Base-by-base conservation (phyloP, 2,797 vertebrate species). In the Enteromius radiatus region DNA sequence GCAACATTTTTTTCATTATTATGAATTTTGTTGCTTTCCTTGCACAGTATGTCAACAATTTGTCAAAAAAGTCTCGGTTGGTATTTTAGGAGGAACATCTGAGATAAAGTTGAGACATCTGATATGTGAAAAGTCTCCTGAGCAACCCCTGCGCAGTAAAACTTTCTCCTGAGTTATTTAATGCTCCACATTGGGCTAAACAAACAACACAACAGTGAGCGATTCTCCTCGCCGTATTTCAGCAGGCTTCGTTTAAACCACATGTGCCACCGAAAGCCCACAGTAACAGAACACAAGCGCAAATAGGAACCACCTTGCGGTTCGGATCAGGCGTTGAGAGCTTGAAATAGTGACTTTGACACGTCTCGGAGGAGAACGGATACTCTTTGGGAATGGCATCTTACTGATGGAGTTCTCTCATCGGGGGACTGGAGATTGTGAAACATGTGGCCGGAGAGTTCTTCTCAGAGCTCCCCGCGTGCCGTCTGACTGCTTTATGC, bases 261-360 rank as follows among this genome's bases (percentile, higher is more conserved):
- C 83, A 88, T 78, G 83, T 87, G 81, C 80, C 76, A 85, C 75
- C 28, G 76, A 85, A 79, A 64, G 31, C 68, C 65, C 47, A 81
- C 74, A 73, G 86, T 84, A 86, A 87, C 56, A 65, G 64, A 87
- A 87, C 77, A 80, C 7, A 17, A 87, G 67, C 81, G 45, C 84
- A 84, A 87, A 88, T 88, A 84, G 78, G 84, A 88, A 86, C 80
- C 86, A 87, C 88, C 86, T 87, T 86, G 85, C 71, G 21, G 74
- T 65, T 84, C 69, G 54, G 67, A 74, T 36, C 71, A 79, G 81
- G 64, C 78, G 81, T 81, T 84, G 74, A 80, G 70, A 74, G 70
- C 38, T 84, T 77, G 75, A 84, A 87, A 87, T 84, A 82, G 82
- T 59, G 83, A 73, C 83, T 79, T 76, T 76, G 84, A 73, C 59